phyloP scores from a whole-genome alignment of 2,113 vertebrate genomes.

The Tor tambroides region DNA sequence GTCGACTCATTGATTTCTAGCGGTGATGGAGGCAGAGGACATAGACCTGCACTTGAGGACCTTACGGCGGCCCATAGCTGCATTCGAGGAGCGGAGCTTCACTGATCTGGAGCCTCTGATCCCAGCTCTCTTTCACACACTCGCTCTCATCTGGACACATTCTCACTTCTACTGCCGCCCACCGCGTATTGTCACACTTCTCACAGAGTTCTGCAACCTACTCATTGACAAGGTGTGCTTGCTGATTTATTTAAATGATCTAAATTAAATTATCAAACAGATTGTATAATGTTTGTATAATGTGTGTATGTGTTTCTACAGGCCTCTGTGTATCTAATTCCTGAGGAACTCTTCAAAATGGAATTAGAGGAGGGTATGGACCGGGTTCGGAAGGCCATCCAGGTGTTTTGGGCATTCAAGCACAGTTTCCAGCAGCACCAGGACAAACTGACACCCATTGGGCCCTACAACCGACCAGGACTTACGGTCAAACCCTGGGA shows the following conservation, averaged over 20 bases:
- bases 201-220: conserved; percentile 86
- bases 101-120: conserved; percentile 74
- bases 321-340: conserved; percentile 74
- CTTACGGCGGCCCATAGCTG: conserved; percentile 72
- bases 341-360: conserved; percentile 82
- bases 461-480: conserved; percentile 52
- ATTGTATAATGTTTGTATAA: neutral
- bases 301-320: conserved; percentile 50
- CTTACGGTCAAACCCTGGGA: conserved; percentile 69
- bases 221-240: conserved; percentile 84
- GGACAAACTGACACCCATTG: conserved; percentile 55
- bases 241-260: neutral
- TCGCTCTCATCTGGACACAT: conserved; percentile 88
- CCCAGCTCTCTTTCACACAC: conserved; percentile 82
- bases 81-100: conserved; percentile 77
- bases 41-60: conserved; percentile 75
- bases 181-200: conserved; percentile 79
- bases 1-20: conserved; percentile 50
- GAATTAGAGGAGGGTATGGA: conserved; percentile 76
- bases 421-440: conserved; percentile 67
- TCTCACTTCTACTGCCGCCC: conserved; percentile 80
- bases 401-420: conserved; percentile 73
- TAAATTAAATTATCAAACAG: neutral
- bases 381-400: conserved; percentile 70
- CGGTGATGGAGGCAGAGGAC: conserved; percentile 73